phyloP scores from a whole-genome alignment of 1,140 invertebrate genomes.

The Drosophila pectinifera region DNA sequence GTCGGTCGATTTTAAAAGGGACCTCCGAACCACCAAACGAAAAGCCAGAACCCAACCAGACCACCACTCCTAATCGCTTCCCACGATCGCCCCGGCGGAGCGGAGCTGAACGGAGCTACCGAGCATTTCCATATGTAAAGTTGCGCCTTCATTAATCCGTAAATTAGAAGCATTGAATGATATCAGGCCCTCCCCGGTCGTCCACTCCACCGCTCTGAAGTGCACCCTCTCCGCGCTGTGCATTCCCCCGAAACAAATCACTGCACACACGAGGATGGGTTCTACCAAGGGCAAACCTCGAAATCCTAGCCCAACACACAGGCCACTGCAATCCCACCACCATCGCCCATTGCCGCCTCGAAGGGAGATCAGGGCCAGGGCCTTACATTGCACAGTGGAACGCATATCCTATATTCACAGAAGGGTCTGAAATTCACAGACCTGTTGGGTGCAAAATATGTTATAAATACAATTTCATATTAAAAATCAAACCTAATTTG shows the following conservation, averaged over 20 bases:
- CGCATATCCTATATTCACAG: background rate
- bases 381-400: constrained; percentile 47
- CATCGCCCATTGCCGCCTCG: background rate
- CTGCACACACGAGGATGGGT: constrained; percentile 43
- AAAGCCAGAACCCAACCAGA: background rate
- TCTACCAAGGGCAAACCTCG: constrained; percentile 36
- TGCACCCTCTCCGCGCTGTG: constrained; percentile 39
- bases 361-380: background rate
- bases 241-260: constrained; percentile 60
- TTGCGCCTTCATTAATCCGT: constrained; percentile 82
- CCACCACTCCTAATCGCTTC: constrained; percentile 69
- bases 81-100: constrained; percentile 63
- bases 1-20: constrained; percentile 24
- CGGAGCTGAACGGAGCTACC: background rate
- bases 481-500: too few species aligned
- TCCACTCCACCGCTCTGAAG: constrained; percentile 41
- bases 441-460: background rate
- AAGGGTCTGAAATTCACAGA: too few species aligned
- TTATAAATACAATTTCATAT: too few species aligned
- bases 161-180: constrained; percentile 81
- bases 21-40: constrained; percentile 23
- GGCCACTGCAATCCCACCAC: constrained; percentile 53
- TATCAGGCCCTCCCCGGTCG: constrained; percentile 47
- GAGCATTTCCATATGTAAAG: constrained; percentile 79
- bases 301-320: constrained; percentile 39